Evolutionary conservation across 2,888 invertebrate genomes (phyloP).

Genomic region (Leptura quadrifasciata): DNA sequence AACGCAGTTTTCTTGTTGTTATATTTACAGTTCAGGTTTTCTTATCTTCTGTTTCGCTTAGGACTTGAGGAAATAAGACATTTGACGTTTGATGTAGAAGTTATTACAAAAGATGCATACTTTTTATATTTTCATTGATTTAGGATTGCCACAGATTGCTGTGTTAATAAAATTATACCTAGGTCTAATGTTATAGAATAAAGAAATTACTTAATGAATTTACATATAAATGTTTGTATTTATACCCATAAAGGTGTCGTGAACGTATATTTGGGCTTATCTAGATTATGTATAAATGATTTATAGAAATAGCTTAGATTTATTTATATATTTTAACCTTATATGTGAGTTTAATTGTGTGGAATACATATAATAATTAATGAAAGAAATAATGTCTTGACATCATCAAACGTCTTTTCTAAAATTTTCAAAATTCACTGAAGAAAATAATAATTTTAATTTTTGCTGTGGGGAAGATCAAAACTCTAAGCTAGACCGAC

Average conservation of each 20-base stretch:
- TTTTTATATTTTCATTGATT: neutral
- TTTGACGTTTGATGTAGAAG: neutral
- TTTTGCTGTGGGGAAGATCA: too few relatives aligned
- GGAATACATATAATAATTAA: slow-evolving; percentile 3
- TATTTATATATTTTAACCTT: neutral
- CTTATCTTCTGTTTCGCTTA: neutral
- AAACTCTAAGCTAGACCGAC: too few relatives aligned
- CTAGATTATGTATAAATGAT: slow-evolving; percentile 1
- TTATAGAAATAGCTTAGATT: neutral
- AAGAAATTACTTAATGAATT: neutral
- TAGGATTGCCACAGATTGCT: neutral
- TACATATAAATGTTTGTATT: neutral
- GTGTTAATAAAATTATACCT: neutral
- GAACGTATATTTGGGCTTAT: neutral
- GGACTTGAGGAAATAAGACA: too few relatives aligned
- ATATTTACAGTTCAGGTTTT: neutral
- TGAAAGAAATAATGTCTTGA: slow-evolving; percentile 11
- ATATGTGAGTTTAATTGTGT: neutral
- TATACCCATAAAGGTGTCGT: neutral
- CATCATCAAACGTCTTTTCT: slow-evolving; percentile 12
- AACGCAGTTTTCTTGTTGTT: neutral
- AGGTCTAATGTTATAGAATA: neutral
- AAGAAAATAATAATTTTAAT: too few relatives aligned
- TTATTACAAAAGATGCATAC: too few relatives aligned
- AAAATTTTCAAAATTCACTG: neutral